Percentiles rank a stretch among this genome's conserved stretches.
Evolutionary conservation across 2,888 invertebrate species (phyloP).

Genomic region (Andrena haemorrhoa): DNA sequence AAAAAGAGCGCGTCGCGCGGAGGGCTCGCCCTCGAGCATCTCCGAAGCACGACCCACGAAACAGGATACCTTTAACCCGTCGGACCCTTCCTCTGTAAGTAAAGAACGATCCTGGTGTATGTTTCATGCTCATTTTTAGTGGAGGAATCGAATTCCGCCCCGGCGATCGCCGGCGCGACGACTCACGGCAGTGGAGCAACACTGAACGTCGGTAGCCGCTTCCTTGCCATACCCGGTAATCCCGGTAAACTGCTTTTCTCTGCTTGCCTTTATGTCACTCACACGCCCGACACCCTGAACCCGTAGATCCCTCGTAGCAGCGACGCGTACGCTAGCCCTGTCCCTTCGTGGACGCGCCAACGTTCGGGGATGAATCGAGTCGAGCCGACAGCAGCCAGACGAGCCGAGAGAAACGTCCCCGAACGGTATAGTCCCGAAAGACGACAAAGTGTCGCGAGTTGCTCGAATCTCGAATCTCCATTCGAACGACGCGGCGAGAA

Average conservation of each 20-base stretch:
- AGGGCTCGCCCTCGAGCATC: not conserved
- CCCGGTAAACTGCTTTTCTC: constrained; percentile 75
- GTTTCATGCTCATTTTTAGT: constrained; percentile 81
- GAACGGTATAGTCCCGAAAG: not conserved
- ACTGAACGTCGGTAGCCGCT: constrained; percentile 86
- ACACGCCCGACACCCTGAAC: constrained; percentile 20
- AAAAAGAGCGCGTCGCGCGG: not conserved
- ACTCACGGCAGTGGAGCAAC: constrained; percentile 77
- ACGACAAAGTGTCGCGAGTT: constrained; percentile 35
- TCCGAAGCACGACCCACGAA: not conserved
- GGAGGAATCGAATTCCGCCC: constrained; percentile 84
- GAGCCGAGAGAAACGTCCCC: not conserved
- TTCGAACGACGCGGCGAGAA: constrained; percentile 8
- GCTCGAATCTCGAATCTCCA: constrained; percentile 28
- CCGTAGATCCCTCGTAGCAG: constrained; percentile 20
- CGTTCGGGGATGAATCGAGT: not conserved
- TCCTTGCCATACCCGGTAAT: constrained; percentile 89
- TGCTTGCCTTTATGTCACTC: constrained; percentile 61
- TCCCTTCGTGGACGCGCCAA: not conserved
- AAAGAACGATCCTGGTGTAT: constrained; percentile 69
- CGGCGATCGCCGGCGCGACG: constrained; percentile 80
- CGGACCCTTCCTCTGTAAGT: constrained; percentile 70
- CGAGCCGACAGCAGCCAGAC: too few species aligned
- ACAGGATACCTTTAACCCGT: not conserved
- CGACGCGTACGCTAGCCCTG: not conserved